Evolutionary conservation across 2,797 vertebrate genomes (phyloP).

Genomic region (Muscicapa striata): DNA sequence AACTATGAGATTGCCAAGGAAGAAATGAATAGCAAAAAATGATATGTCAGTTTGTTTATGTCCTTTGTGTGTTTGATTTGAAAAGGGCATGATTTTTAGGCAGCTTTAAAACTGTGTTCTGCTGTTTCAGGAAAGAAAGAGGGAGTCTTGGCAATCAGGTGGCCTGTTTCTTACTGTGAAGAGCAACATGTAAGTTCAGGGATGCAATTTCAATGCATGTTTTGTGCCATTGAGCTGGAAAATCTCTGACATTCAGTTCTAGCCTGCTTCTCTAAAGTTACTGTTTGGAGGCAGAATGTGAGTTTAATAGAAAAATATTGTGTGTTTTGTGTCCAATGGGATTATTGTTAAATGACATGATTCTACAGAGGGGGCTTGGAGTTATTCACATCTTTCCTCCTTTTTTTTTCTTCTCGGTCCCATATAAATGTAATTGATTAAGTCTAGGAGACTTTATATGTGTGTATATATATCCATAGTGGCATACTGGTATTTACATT

Average conservation of each 20-base stretch:
- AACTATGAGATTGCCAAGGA: neutral
- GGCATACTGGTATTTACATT: neutral
- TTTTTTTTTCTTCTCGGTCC: neutral
- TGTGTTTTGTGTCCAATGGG: neutral
- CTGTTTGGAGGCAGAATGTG: neutral
- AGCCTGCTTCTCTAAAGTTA: neutral
- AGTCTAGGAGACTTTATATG: neutral
- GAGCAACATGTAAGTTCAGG: neutral
- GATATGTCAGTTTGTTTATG: neutral
- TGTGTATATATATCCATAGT: neutral
- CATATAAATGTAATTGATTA: neutral
- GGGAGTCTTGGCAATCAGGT: neutral
- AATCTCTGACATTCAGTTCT: neutral
- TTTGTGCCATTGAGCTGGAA: neutral
- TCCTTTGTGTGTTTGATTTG: neutral
- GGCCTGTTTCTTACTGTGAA: neutral
- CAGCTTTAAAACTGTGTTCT: neutral
- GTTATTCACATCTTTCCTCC: neutral
- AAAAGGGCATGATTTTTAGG: neutral
- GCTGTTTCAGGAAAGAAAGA: neutral
- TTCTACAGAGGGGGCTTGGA: neutral
- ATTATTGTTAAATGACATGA: neutral
- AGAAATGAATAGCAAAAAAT: neutral
- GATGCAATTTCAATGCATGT: neutral
- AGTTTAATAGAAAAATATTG: neutral